A percentile compares a stretch with the other conserved stretches of the same genome.
These are phyloP conservation scores for Sepiola atlantica DNA, from an alignment of 2,888 invertebrate genomes.

Conservation along the genomic window DNA sequence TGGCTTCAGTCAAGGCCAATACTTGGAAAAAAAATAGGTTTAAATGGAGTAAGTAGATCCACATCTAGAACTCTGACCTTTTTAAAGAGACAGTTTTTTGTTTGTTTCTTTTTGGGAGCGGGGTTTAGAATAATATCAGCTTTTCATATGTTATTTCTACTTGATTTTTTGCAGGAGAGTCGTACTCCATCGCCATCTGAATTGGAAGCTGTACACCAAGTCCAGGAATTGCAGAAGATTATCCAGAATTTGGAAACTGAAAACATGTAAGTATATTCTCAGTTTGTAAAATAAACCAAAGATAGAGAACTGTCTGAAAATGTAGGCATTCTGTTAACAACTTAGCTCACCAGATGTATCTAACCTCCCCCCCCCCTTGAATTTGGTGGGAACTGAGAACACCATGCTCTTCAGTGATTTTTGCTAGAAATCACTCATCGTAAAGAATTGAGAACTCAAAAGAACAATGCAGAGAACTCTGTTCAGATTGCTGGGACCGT, in stretches of 20 bases:
- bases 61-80: not conserved
- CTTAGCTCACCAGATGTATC: too few relatives aligned
- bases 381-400: too few relatives aligned
- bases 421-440: too few relatives aligned
- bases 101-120: too few relatives aligned
- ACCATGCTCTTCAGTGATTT: too few relatives aligned
- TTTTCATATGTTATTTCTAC: not conserved
- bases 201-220: constrained; percentile 53
- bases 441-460: too few relatives aligned
- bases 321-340: too few relatives aligned
- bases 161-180: not conserved
- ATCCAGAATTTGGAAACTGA: constrained; percentile 82
- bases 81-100: not conserved
- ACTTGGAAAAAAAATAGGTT: not conserved
- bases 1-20: too few relatives aligned
- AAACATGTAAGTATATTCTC: constrained; percentile 65
- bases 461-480: too few relatives aligned
- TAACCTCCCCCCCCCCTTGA: too few relatives aligned
- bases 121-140: not conserved
- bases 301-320: too few relatives aligned
- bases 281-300: not conserved
- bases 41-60: not conserved
- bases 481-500: too few relatives aligned
- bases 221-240: constrained; percentile 81
- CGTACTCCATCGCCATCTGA: constrained; percentile 37